Percentiles rank a stretch among this genome's conserved stretches.
Conservation (phyloP, 2,113 vertebrate genomes). For the Pangasianodon gigas region DNA sequence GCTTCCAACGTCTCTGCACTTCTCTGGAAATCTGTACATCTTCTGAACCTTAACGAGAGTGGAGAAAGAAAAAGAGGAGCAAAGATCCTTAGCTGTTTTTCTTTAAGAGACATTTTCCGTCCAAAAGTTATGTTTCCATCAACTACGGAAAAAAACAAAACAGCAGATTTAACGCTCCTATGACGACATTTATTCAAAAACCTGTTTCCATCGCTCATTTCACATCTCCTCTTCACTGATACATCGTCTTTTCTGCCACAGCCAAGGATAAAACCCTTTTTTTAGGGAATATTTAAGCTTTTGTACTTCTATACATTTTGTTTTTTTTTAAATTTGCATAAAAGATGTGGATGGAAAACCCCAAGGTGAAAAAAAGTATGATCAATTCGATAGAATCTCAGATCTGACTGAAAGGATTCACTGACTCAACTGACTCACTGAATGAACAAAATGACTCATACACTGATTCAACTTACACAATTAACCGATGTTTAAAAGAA, state of each 20-base stretch:
- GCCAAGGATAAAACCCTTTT: too few relatives aligned
- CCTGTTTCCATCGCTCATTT: background rate
- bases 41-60: background rate
- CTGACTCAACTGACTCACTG: background rate
- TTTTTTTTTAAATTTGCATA: too few relatives aligned
- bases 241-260: too few relatives aligned
- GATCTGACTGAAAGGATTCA: background rate
- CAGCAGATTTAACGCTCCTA: background rate
- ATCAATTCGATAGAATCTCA: background rate
- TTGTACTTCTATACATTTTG: too few relatives aligned
- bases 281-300: too few relatives aligned
- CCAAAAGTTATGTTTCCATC: background rate
- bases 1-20: constrained; percentile 1
- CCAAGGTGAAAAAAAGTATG: background rate
- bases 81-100: background rate
- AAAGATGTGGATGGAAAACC: background rate
- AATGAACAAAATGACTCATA: background rate
- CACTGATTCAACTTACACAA: background rate
- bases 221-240: too few relatives aligned
- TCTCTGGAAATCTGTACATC: constrained; percentile 3
- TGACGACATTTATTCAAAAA: background rate
- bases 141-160: background rate
- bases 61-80: background rate
- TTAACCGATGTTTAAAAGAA: background rate
- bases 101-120: background rate